Evolutionary conservation across 2,113 vertebrate genomes (phyloP), one percentile per base, ranked within the genome.

Genomic region (Copsychus sechellarum): DNA sequence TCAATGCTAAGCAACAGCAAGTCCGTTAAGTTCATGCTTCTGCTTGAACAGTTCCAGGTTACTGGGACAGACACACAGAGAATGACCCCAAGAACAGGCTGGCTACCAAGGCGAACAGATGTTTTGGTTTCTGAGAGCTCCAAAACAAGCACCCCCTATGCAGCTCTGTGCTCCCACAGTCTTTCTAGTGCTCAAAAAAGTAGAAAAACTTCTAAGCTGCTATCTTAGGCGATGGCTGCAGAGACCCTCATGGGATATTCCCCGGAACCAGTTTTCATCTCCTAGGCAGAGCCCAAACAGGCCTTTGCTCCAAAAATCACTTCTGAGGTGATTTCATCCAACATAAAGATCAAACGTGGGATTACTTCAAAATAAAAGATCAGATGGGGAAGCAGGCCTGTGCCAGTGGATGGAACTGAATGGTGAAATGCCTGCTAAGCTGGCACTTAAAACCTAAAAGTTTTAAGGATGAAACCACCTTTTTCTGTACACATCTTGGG

Each of bases 381-480:
- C 58, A 82, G 38, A 61, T 8, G 4, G 5, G 18, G 31, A 29
- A 36, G 8, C n/a, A 54, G 0, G 0, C 6, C 43, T 31, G 4
- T 65, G 40, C n/a, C 45, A 56, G 11, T 8, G n/a, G n/a, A 80
- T 26, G 57, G 36, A 85, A 43, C 17, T 65, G 78, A 85, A 76
- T 2, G 15, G 53, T 43, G 28, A 62, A 84, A 64, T 7, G 14
- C 43, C 84, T 76, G 26, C 40, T 88, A 79, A 81, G 7, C 7
- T 69, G 43, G 17, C 22, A 58, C 11, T 76, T 58, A 36, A 86
- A 58, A 60, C 17, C 53, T 77, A 14, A 7, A 64, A 45, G 23
- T 72, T 71, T 51, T 69, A 86, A 86, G 60, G 64, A 67, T 26
- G 26, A 81, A 73, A 17, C 6, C 2, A 14, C 22, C 9, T 67